phyloP scores from a whole-genome alignment of 1,140 invertebrate species.

The Lerema accius region DNA sequence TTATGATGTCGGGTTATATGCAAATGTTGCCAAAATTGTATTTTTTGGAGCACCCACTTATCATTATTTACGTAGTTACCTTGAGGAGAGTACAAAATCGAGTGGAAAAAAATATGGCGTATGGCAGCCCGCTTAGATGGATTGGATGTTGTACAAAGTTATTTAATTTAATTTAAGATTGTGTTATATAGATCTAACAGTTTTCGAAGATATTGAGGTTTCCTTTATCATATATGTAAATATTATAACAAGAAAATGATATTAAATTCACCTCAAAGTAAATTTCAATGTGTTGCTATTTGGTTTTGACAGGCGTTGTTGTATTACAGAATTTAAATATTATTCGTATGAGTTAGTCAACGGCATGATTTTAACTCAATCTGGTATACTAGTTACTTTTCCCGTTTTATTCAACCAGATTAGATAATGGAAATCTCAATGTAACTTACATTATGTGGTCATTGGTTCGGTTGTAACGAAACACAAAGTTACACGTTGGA shows the following conservation, averaged over 20 bases:
- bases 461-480: too few relatives aligned
- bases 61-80: slow-evolving; percentile 68
- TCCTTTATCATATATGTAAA: slow-evolving; percentile 14
- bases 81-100: slow-evolving; percentile 67
- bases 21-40: slow-evolving; percentile 80
- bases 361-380: too few relatives aligned
- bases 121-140: slow-evolving; percentile 64
- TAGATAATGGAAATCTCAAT: too few relatives aligned
- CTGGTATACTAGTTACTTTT: too few relatives aligned
- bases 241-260: too few relatives aligned
- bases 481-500: too few relatives aligned
- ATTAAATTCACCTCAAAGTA: too few relatives aligned
- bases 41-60: slow-evolving; percentile 74
- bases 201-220: slow-evolving; percentile 9
- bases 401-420: too few relatives aligned
- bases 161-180: slow-evolving; percentile 17
- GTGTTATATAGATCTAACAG: slow-evolving; percentile 3
- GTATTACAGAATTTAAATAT: too few relatives aligned
- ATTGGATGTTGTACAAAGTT: slow-evolving; percentile 23
- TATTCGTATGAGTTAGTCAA: too few relatives aligned
- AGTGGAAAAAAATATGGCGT: slow-evolving; percentile 44
- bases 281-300: not conserved
- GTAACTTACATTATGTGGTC: too few relatives aligned
- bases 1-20: slow-evolving; percentile 73
- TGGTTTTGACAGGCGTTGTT: not conserved